Conservation (phyloP, 2,113 vertebrate genomes). For the Nibea albiflora region DNA sequence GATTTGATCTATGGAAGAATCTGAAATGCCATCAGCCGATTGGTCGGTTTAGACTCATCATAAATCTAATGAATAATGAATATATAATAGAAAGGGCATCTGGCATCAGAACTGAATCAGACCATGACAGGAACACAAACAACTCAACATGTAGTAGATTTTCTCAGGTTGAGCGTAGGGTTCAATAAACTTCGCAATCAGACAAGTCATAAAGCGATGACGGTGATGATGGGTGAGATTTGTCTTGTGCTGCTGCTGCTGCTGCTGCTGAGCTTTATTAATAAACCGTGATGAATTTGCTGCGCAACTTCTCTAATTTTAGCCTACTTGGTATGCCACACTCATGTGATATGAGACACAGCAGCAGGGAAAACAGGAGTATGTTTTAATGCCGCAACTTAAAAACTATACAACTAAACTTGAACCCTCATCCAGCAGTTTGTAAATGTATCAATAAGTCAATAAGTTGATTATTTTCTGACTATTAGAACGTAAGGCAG, state of each 20-base stretch:
- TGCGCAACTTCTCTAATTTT: conserved; percentile 19
- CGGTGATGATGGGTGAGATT: conserved; percentile 31
- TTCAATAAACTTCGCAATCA: conserved; percentile 47
- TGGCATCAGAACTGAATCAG: background rate
- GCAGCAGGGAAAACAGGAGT: conserved; percentile 9
- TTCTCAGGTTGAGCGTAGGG: conserved; percentile 8
- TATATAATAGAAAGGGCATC: conserved; percentile 5
- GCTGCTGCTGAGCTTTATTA: conserved; percentile 45
- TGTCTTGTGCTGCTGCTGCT: background rate
- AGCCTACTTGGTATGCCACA: conserved; percentile 26
- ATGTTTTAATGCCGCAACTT: background rate
- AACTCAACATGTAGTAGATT: background rate
- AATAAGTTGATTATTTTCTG: background rate
- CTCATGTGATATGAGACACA: background rate
- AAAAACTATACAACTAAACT: background rate
- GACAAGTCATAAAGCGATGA: conserved; percentile 28
- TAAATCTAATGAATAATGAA: conserved; percentile 1
- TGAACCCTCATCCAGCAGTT: background rate
- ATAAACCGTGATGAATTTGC: conserved; percentile 44
- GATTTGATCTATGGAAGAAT: background rate
- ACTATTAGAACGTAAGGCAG: background rate
- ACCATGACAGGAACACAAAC: conserved; percentile 1
- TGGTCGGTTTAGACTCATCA: background rate
- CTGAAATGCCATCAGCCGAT: background rate
- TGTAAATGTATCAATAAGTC: background rate